Conservation (phyloP, 2,888 invertebrate species). For the Pegoplata infirma region DNA sequence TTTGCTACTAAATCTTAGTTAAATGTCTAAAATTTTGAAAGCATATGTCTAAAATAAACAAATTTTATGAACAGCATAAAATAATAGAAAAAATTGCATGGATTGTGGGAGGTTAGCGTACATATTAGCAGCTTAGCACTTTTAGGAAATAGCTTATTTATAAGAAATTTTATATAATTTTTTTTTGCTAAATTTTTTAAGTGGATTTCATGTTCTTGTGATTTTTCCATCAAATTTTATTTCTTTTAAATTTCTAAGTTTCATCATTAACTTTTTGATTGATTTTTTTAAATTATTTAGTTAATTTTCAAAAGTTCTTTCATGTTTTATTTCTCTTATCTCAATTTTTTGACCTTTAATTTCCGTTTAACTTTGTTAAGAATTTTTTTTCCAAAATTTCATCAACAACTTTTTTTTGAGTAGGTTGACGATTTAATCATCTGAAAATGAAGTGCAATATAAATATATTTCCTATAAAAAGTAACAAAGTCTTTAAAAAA, state of each 20-base stretch:
- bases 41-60: conserved; percentile 12
- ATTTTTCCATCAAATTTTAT: not conserved
- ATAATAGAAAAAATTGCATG: not conserved
- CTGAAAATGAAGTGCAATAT: not conserved
- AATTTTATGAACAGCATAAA: not conserved
- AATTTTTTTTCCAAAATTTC: not conserved
- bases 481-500: not conserved
- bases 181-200: no score
- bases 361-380: not conserved
- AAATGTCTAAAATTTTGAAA: not conserved
- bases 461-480: not conserved
- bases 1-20: not conserved
- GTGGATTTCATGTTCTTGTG: no score
- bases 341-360: not conserved
- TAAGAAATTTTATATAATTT: no score
- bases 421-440: conserved; percentile 15
- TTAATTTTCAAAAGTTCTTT: no score
- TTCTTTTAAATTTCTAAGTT: not conserved
- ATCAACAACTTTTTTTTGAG: conserved; percentile 23
- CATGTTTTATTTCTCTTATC: not conserved
- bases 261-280: no score
- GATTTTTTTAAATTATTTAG: no score
- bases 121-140: not conserved
- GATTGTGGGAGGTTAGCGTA: no score
- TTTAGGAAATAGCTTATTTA: not conserved